Evolutionary conservation across 1,140 invertebrate species (phyloP).

Genomic region (Caenorhabditis elegans): WBcel235 BX284604.4:3328001-3328500

Average conservation of each 20-base stretch:
- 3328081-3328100: slow-evolving; percentile 65
- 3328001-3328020: slow-evolving; percentile 36
- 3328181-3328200: slow-evolving; percentile 32
- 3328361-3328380: too few species aligned
- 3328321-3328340: too few species aligned
- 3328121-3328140: slow-evolving; percentile 68
- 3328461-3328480: background rate
- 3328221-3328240: background rate
- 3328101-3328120: slow-evolving; percentile 69
- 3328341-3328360: too few species aligned
- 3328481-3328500: slow-evolving; percentile 2
- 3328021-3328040: slow-evolving; percentile 63
- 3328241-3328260: too few species aligned
- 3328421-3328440: slow-evolving; percentile 25
- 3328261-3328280: too few species aligned
- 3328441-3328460: background rate
- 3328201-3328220: background rate
- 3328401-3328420: too few species aligned
- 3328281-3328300: too few species aligned
- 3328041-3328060: slow-evolving; percentile 67
- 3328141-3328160: slow-evolving; percentile 45
- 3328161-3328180: slow-evolving; percentile 15
- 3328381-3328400: too few species aligned
- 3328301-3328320: too few species aligned
- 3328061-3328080: slow-evolving; percentile 67